Evolutionary conservation across 2,888 invertebrate species (phyloP).

Genomic region (Melanostoma mellinum): DNA sequence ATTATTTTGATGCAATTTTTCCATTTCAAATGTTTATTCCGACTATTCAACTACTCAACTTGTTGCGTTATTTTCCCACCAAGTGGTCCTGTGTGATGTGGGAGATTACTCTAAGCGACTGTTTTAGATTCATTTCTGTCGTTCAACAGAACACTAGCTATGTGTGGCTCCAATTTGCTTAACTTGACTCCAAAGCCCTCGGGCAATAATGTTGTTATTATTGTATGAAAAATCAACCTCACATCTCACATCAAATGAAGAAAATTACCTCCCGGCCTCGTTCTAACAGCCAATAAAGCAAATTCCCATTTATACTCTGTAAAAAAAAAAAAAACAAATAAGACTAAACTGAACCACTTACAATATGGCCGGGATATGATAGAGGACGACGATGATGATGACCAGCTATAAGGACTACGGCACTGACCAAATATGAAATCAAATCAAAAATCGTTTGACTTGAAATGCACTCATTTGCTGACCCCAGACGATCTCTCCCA

Average conservation of each 20-base stretch:
- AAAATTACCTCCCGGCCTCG: slow-evolving; percentile 10
- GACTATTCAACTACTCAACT: too few species aligned
- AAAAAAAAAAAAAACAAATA: slow-evolving; percentile 55
- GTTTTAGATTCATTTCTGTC: too few species aligned
- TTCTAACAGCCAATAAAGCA: slow-evolving; percentile 52
- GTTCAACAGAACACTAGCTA: too few species aligned
- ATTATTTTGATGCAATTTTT: too few species aligned
- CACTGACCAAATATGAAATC: slow-evolving; percentile 62
- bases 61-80: too few species aligned
- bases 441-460: slow-evolving; percentile 72
- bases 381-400: slow-evolving; percentile 36
- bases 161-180: too few species aligned
- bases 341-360: slow-evolving; percentile 3
- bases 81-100: too few species aligned
- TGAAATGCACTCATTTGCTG: slow-evolving; percentile 74
- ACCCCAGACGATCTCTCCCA: slow-evolving; percentile 73
- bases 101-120: too few species aligned
- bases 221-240: slow-evolving; percentile 10
- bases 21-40: too few species aligned
- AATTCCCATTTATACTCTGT: slow-evolving; percentile 48
- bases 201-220: slow-evolving; percentile 18
- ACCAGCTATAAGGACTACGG: slow-evolving; percentile 21
- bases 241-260: slow-evolving; percentile 10
- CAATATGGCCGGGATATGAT: not conserved
- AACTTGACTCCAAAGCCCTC: not conserved